phyloP scores from a whole-genome alignment of 2,888 invertebrate species.

The Lycia hirtaria region DNA sequence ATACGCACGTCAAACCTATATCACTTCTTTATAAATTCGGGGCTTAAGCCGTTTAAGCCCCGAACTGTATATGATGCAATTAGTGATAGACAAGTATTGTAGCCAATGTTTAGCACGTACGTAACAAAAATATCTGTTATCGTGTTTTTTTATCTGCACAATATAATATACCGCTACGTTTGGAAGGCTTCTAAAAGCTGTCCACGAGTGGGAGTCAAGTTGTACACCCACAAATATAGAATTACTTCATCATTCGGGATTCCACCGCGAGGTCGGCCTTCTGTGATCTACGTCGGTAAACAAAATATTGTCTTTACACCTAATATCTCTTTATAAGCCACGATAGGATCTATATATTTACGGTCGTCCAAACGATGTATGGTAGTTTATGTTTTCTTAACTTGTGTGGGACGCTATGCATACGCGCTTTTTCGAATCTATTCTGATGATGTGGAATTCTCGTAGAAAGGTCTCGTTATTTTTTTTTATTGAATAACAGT shows the following conservation, averaged over 20 bases:
- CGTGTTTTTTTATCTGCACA: not conserved
- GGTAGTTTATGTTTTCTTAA: constrained; percentile 25
- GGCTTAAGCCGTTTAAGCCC: too few species aligned
- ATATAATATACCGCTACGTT: constrained; percentile 18
- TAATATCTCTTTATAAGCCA: constrained; percentile 17
- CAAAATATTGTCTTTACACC: constrained; percentile 28
- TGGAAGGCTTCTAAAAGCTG: constrained; percentile 8
- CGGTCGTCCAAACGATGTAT: not conserved
- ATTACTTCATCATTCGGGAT: constrained; percentile 32
- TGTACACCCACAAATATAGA: constrained; percentile 35
- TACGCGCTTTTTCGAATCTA: not conserved
- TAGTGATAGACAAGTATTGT: too few species aligned
- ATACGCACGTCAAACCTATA: too few species aligned
- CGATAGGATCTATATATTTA: constrained; percentile 13
- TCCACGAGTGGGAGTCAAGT: constrained; percentile 26
- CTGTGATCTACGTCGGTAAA: constrained; percentile 26
- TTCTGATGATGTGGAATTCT: too few species aligned
- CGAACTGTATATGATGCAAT: too few species aligned
- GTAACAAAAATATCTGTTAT: not conserved
- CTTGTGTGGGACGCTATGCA: constrained; percentile 6
- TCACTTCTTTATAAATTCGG: too few species aligned
- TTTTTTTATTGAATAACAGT: too few species aligned
- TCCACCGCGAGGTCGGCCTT: constrained; percentile 16
- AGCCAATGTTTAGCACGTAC: too few species aligned
- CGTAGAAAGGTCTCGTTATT: too few species aligned